Base-by-base conservation (phyloP, 2,888 invertebrate species). In the Acleris laterana region DNA sequence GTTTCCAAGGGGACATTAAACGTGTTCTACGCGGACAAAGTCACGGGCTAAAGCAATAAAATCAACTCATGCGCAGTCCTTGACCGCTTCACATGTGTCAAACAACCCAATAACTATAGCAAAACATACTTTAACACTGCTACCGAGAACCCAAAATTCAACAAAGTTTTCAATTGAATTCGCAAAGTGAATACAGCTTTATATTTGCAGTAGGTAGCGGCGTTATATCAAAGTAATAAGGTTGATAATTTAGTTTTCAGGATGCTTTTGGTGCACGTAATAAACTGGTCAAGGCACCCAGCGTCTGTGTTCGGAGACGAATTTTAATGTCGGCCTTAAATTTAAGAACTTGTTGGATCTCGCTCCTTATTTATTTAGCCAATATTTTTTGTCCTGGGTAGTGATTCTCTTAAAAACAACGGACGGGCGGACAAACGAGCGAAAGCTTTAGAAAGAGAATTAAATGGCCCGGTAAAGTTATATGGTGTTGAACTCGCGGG, bases 31-130 rank as follows among this genome's bases (percentile, higher is more conserved):
- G 13, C 38, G 38, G 4, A 13, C 38, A 38, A 38, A 38, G 38
- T 13, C 38, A 38, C 38, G 38, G 38, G 38, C 13, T 4, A 13
- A 38, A 61, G 42, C 50, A n/a, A 48, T 42, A 61, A 55, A 53
- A 59, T 16, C 38, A n/a, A 46, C 5, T 56, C 44, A 65, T 57
- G 67, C 61, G 61, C 32, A 68, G 80, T 75, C 83, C 82, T 82
- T 82, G 81, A 77, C 78, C 77, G 75, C 63, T 46, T 78, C 78
- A 73, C 78, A 75, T 72, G 70, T 59, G 72, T 61, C 69, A 66
- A 67, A 72, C n/a, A 16, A 17, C 13, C 44, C n/a, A 19, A 17
- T 22, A 51, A 17, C 38, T 13, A 20, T 17, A 46, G 28, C 44
- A 57, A 25, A 22, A 48, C 17, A 17, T 56, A 50, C 65, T 49